phyloP scores from a whole-genome alignment of 2,113 vertebrate species.

The Pardalotus punctatus region DNA sequence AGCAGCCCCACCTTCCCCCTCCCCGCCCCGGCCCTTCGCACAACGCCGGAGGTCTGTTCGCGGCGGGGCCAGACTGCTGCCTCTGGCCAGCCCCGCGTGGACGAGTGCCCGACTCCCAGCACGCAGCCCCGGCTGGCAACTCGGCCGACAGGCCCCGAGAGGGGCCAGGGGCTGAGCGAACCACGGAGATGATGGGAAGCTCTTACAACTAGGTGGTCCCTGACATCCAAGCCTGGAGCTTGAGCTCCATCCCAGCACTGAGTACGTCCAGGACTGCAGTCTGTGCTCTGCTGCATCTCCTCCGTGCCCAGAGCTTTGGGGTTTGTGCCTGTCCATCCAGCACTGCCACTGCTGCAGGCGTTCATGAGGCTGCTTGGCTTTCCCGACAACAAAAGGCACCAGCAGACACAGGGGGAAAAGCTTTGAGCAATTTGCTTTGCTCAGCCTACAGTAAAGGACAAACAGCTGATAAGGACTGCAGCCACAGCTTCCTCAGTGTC shows the following conservation, averaged over 20 bases:
- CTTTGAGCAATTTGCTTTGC: background rate
- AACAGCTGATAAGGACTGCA: background rate
- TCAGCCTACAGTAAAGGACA: background rate
- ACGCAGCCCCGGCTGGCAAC: background rate
- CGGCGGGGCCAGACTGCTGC: background rate
- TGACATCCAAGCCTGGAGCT: background rate
- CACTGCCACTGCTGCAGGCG: background rate
- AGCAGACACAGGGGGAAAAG: background rate
- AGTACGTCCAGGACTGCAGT: rapidly evolving
- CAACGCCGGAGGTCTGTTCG: background rate
- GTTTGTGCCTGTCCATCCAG: background rate
- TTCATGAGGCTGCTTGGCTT: background rate
- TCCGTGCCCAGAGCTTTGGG: background rate
- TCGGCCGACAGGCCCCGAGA: background rate
- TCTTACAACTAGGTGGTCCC: background rate
- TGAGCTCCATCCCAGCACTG: background rate
- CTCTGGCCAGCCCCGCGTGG: background rate
- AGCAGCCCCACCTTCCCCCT: background rate
- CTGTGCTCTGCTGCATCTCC: background rate
- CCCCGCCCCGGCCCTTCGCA: background rate
- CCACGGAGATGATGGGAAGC: rapidly evolving
- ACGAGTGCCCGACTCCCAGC: background rate
- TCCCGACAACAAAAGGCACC: background rate
- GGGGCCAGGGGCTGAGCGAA: background rate
- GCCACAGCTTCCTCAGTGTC: background rate